A percentile compares a stretch with the other conserved stretches of the same genome.
Conservation (phyloP, 2,797 vertebrate species). For the Phataginus tetradactyla region DNA sequence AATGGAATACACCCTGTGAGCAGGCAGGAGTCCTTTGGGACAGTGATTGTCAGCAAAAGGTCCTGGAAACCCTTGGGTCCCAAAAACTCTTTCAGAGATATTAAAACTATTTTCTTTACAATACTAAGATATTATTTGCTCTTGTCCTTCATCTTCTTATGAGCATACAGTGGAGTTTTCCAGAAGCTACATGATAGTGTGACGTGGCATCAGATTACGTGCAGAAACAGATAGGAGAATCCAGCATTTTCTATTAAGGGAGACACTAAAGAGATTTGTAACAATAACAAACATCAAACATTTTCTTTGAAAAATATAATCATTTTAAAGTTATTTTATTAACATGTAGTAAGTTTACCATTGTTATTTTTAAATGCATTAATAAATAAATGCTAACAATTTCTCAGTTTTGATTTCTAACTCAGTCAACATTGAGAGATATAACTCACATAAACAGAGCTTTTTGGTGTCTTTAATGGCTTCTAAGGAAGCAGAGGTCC, state of each 20-base stretch:
- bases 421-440: not conserved
- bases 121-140: not conserved
- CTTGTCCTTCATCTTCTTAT: not conserved
- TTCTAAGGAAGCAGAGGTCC: not conserved
- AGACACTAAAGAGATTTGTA: not conserved
- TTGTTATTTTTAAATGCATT: not conserved
- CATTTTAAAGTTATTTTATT: not conserved
- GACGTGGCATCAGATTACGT: not conserved
- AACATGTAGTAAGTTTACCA: not conserved
- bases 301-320: constrained; percentile 24
- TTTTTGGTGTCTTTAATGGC: not conserved
- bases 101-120: not conserved
- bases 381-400: not conserved
- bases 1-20: not conserved
- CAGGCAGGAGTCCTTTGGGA: not conserved
- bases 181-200: not conserved
- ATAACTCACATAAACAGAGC: not conserved
- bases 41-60: not conserved
- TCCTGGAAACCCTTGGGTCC: not conserved
- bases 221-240: not conserved
- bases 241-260: not conserved
- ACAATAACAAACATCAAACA: not conserved
- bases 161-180: not conserved
- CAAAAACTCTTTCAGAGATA: not conserved
- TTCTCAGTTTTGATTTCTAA: not conserved